Percentiles rank a stretch among this genome's conserved stretches.
Evolutionary conservation across 1,140 invertebrate genomes (phyloP).

Genomic region (Diabrotica undecimpunctata): DNA sequence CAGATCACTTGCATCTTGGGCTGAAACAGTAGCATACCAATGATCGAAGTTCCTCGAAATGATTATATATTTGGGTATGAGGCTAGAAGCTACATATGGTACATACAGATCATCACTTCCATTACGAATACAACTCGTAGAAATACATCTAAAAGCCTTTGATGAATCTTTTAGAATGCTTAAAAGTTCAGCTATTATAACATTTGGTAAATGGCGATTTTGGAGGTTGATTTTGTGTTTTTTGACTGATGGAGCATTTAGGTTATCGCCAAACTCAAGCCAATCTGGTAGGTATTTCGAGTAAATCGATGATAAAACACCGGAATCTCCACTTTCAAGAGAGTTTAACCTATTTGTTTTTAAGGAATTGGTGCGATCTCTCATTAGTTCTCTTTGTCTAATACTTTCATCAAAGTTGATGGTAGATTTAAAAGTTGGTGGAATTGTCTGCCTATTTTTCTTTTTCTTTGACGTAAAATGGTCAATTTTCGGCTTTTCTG

Average conservation of each 20-base stretch:
- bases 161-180: slow-evolving; percentile 50
- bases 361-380: slow-evolving; percentile 13
- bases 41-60: slow-evolving; percentile 63
- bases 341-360: slow-evolving; percentile 30
- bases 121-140: slow-evolving; percentile 28
- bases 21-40: slow-evolving; percentile 54
- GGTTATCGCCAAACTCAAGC: slow-evolving; percentile 58
- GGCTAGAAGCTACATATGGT: slow-evolving; percentile 50
- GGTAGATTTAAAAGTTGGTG: slow-evolving; percentile 28
- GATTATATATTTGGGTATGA: slow-evolving; percentile 52
- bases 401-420: slow-evolving; percentile 32
- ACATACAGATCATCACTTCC: slow-evolving; percentile 47
- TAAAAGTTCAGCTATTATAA: slow-evolving; percentile 56
- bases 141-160: slow-evolving; percentile 45
- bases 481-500: slow-evolving; percentile 23
- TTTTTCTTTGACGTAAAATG: slow-evolving; percentile 27
- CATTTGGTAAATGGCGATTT: slow-evolving; percentile 51
- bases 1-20: slow-evolving; percentile 37
- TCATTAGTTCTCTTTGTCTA: slow-evolving; percentile 25
- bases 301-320: slow-evolving; percentile 53
- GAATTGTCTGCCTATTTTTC: slow-evolving; percentile 25
- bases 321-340: slow-evolving; percentile 41
- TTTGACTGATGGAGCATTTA: slow-evolving; percentile 56
- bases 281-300: slow-evolving; percentile 53
- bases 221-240: slow-evolving; percentile 51